Percentiles rank a stretch among this genome's conserved stretches.
phyloP scores from a whole-genome alignment of 2,797 vertebrate genomes.

The Acanthurus leucopareius region DNA sequence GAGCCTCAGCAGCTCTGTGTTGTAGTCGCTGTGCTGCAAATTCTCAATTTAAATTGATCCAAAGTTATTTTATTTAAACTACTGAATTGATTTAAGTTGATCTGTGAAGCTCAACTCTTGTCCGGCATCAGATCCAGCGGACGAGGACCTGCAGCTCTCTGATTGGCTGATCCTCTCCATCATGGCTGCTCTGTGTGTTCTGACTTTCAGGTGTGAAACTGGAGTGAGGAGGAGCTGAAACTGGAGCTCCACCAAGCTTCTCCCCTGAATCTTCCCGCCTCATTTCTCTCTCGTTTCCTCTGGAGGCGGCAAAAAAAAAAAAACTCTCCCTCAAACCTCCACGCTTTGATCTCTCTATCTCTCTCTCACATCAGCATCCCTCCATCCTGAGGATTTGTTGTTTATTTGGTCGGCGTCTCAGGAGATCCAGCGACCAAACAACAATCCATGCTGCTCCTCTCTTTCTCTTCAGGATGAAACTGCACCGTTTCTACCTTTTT shows the following conservation, averaged over 20 bases:
- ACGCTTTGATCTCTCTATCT: slow-evolving; percentile 47
- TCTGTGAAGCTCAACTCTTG: not conserved
- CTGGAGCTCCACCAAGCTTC: slow-evolving; percentile 19
- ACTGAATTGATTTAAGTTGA: not conserved
- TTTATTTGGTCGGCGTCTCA: slow-evolving; percentile 56
- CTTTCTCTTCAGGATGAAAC: not conserved
- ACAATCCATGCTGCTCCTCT: not conserved
- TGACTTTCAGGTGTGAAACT: slow-evolving; percentile 12
- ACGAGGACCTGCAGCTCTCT: not conserved
- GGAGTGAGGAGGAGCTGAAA: slow-evolving; percentile 11
- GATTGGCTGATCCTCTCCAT: slow-evolving; percentile 5
- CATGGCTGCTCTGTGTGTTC: not conserved
- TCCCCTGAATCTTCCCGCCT: not conserved
- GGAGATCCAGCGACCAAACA: slow-evolving; percentile 38
- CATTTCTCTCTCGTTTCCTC: slow-evolving; percentile 10
- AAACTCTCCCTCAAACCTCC: slow-evolving; percentile 16
- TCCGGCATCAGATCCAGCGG: not conserved
- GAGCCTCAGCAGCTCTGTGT: not conserved
- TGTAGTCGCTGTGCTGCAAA: too few species aligned
- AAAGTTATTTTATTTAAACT: not conserved
- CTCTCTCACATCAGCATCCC: slow-evolving; percentile 21
- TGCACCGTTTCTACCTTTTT: not conserved
- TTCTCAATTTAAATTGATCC: not conserved
- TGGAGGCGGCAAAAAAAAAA: slow-evolving; percentile 6
- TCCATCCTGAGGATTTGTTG: slow-evolving; percentile 47